These are phyloP conservation scores for Trachops cirrhosus DNA, from an alignment of 2,797 vertebrate species.

Conservation along the genomic window DNA sequence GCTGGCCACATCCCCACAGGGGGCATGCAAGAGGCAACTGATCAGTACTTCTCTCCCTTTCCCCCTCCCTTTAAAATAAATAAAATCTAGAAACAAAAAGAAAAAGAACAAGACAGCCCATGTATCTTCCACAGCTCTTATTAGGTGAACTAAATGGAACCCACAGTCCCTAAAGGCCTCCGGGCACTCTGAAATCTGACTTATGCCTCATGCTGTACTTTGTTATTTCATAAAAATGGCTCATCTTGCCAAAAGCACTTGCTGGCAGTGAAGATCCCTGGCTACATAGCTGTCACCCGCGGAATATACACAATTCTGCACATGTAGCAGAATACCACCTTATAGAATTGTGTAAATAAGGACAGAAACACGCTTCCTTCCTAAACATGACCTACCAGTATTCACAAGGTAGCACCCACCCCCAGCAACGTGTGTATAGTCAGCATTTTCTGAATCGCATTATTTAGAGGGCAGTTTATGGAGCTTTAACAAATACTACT, in stretches of 20 bases:
- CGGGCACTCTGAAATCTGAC: not conserved
- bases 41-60: not conserved
- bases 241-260: not conserved
- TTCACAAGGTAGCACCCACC: not conserved
- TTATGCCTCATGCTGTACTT: not conserved
- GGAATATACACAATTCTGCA: not conserved
- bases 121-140: not conserved
- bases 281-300: not conserved
- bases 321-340: not conserved
- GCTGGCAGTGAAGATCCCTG: not conserved
- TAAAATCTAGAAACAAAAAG: not conserved
- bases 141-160: not conserved
- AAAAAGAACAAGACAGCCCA: not conserved
- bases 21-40: not conserved
- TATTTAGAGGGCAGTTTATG: not conserved
- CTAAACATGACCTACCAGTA: not conserved
- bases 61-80: not conserved
- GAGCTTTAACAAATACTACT: not conserved
- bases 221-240: not conserved
- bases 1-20: too few relatives aligned
- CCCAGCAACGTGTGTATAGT: not conserved
- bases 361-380: not conserved
- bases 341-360: not conserved
- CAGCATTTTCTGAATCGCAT: not conserved
- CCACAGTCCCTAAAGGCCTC: not conserved